Evolutionary conservation across 2,113 vertebrate species (phyloP), one percentile per base, ranked within the genome.

Genomic region (Gallinago undulata): DNA sequence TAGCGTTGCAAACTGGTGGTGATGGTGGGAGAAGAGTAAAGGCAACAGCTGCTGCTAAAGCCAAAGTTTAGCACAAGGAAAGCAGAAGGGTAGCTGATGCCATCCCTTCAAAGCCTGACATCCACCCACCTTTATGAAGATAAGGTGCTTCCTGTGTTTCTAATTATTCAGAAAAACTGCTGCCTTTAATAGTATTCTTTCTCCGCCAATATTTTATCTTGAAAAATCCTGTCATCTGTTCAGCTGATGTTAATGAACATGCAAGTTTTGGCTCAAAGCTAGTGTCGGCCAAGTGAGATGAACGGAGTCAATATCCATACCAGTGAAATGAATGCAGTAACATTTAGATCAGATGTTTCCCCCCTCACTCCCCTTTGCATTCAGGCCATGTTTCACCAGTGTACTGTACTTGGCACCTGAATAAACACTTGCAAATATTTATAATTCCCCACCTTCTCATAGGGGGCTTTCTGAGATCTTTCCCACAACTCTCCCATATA

Each of bases 361-460:
- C 53, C 43, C 68, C 67, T 88, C 11, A 25, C 23, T 48, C 75
- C 74, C 48, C 33, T 78, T 48, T 92, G 53, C 87, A 93, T 95
- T 95, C 62, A 74, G 69, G 48, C 64, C 0, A 0, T 87, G 84
- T 56, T 86, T 94, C 81, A 94, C 80, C 33, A 74, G 57, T 45
- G 28, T 96, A 95, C 92, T 97, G 87, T 96, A 89, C 89, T 90
- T 97, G 97, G 93, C 98, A 98, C 97, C 97, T 98, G 95, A 96
- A 95, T 97, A 91, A 97, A 96, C 94, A 98, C 95, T 97, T 98
- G 94, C 96, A 95, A 97, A 85, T 96, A 92, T 97, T 97, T 97
- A 95, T 96, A 97, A 96, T 96, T 96, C 96, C 93, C 94, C 74
- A 91, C 95, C 84, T 98, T 95, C 94, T 96, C 89, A 86, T 87